Conservation (phyloP, 2,888 invertebrate genomes). For the Coremacera marginata region DNA sequence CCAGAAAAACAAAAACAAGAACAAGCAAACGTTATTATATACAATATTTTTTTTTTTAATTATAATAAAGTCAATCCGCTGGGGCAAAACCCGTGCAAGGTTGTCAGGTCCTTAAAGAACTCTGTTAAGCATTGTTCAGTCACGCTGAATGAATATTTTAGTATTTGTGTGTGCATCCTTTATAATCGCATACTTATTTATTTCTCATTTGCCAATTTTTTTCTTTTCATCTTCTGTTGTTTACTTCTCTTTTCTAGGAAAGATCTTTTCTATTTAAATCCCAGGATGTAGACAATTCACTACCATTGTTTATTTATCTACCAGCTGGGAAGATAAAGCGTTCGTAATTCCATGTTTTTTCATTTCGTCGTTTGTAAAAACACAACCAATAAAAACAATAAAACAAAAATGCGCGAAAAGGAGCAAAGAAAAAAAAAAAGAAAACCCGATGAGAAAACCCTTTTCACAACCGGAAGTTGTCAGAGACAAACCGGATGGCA, state of each 20-base stretch:
- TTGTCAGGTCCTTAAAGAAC: too few species aligned
- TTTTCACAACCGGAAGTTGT: not conserved
- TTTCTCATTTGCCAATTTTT: not conserved
- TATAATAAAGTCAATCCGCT: too few species aligned
- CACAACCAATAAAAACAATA: not conserved
- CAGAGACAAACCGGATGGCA: not conserved
- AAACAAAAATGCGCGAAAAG: not conserved
- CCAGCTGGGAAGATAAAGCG: not conserved
- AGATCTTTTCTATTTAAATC: slow-evolving; percentile 8
- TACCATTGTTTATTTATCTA: slow-evolving; percentile 16
- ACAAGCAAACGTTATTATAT: not conserved
- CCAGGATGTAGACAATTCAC: slow-evolving; percentile 1
- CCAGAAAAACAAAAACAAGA: not conserved
- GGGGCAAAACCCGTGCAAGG: too few species aligned
- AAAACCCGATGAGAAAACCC: not conserved
- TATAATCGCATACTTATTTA: not conserved
- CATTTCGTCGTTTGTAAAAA: not conserved
- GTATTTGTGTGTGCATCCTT: not conserved
- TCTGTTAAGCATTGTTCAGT: not conserved
- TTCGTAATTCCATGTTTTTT: not conserved
- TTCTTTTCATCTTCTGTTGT: not conserved
- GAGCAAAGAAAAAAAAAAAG: not conserved
- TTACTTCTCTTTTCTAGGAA: not conserved
- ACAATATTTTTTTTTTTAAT: too few species aligned
- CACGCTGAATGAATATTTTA: not conserved